Evolutionary conservation across 2,797 vertebrate genomes (phyloP).

Genomic region (Harpia harpyja): DNA sequence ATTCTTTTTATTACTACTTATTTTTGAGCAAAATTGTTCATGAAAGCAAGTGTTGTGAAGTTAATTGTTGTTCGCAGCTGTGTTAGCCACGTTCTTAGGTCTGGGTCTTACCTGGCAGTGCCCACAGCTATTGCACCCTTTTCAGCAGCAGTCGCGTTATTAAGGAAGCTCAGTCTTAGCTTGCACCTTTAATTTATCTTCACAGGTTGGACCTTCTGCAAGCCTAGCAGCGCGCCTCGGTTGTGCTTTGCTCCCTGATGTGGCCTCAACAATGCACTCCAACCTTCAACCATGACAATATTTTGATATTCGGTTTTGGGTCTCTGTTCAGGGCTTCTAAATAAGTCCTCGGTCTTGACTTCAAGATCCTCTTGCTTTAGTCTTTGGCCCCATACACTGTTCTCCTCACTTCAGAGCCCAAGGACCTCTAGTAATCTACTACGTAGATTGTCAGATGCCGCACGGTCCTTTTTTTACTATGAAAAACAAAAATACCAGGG

Average conservation of each 20-base stretch:
- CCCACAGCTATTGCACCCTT: not conserved
- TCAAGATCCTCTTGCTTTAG: not conserved
- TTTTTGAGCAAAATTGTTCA: not conserved
- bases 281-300: fast-evolving
- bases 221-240: not conserved
- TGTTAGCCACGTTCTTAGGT: fast-evolving
- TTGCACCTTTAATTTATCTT: not conserved
- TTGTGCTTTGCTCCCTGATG: not conserved
- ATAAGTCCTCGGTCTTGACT: fast-evolving
- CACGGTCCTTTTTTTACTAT: fast-evolving
- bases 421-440: not conserved
- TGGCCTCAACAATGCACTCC: not conserved
- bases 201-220: not conserved
- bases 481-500: not conserved
- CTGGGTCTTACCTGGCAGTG: not conserved
- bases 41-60: not conserved
- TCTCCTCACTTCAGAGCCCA: not conserved
- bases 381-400: too few relatives aligned
- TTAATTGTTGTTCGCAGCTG: not conserved
- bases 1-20: not conserved
- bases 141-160: fast-evolving
- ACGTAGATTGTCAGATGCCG: not conserved
- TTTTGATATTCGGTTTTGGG: fast-evolving
- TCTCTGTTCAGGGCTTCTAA: not conserved
- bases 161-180: not conserved